Conservation (phyloP, 2,797 vertebrate genomes). For the Graptemys geographica region DNA sequence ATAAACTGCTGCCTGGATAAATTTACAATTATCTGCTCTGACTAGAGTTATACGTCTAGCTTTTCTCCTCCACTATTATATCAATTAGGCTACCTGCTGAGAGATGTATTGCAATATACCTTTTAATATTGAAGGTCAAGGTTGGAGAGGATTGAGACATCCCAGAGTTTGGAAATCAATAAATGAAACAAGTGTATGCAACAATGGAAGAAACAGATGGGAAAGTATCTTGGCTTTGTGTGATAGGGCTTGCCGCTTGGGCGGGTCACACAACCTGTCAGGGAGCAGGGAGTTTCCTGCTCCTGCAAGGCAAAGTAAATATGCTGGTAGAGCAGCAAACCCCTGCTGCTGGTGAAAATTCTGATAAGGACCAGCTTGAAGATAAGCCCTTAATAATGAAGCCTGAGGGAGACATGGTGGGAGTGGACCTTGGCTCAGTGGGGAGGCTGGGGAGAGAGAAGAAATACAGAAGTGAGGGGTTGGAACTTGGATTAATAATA, state of each 20-base stretch:
- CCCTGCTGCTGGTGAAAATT: neutral
- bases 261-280: neutral
- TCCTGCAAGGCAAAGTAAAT: neutral
- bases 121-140: neutral
- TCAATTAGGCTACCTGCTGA: neutral
- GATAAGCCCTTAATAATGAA: neutral
- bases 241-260: neutral
- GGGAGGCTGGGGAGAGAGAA: neutral
- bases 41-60: neutral
- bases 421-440: neutral
- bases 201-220: neutral
- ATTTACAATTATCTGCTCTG: neutral
- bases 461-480: neutral
- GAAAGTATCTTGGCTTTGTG: neutral
- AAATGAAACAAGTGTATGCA: neutral
- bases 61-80: neutral
- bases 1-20: neutral
- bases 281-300: neutral
- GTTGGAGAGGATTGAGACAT: neutral
- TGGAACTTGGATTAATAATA: neutral
- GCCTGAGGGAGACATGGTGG: neutral
- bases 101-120: neutral
- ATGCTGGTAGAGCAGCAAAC: neutral
- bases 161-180: neutral
- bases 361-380: neutral